These are phyloP conservation scores for Acropternis orthonyx DNA, from an alignment of 2,797 vertebrate genomes.

Conservation along the genomic window DNA sequence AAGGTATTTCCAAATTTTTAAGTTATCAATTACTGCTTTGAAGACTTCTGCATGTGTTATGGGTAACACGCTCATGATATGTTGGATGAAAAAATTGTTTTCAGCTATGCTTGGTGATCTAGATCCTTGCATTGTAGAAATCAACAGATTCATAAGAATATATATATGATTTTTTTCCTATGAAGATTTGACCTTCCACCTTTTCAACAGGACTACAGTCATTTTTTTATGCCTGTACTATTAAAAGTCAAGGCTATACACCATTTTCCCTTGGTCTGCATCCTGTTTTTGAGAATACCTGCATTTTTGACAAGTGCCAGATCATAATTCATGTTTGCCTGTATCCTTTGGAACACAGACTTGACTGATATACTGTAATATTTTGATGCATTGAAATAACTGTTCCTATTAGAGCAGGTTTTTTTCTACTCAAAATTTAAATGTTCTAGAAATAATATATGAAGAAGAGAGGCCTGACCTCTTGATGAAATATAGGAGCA, in stretches of 20 bases:
- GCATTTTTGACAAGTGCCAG: constrained; percentile 62
- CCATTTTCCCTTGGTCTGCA: constrained; percentile 61
- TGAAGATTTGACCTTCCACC: not conserved
- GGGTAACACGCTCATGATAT: not conserved
- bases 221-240: not conserved
- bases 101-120: not conserved
- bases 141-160: not conserved
- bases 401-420: not conserved
- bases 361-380: not conserved
- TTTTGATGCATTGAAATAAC: not conserved
- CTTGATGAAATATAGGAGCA: not conserved
- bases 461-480: not conserved
- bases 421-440: not conserved
- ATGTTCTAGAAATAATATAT: not conserved
- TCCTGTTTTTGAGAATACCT: constrained; percentile 73
- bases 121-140: not conserved
- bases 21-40: not conserved
- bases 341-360: not conserved
- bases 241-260: constrained; percentile 41
- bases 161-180: not conserved
- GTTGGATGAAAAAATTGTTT: not conserved
- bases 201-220: not conserved
- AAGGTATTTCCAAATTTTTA: not conserved
- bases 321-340: not conserved
- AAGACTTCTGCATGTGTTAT: not conserved